Base-by-base conservation (phyloP, 2,888 invertebrate species). In the Polydrusus pterygomalis region DNA sequence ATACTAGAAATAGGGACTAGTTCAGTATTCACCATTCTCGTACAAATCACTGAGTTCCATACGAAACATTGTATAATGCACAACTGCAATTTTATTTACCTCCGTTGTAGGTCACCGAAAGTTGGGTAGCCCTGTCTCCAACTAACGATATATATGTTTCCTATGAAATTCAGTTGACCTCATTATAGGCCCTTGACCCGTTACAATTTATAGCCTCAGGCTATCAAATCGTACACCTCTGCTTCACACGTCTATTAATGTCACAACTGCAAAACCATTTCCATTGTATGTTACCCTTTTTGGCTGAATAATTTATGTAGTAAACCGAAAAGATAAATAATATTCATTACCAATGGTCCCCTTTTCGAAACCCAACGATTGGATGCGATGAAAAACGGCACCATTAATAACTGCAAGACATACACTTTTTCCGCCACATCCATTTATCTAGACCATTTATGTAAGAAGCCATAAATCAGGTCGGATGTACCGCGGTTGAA, bases 401-500 rank as follows among this genome's bases (percentile, higher is more conserved):
- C 76, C 78, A 78, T 78, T 78, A 78, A 78, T 78, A 78, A 74
- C 76, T 78, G 74, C 75, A 75, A 78, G 78, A 78, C 78, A 74
- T 75, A 78, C 74, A 78, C 78, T 78, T 78, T 78, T 78, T 78
- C 78, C 78, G 71, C 76, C 74, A 74, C 76, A 77, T 77, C 71
- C 75, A 75, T 75, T 78, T 76, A 73, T 78, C 77, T 68, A 73
- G 63, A 71, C 71, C 78, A 71, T 78, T 77, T 78, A 78, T 77
- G 71, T 78, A 78, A 78, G 78, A 76, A 76, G 78, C 72, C 18
- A 77, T 78, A 78, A 78, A 78, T 78, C 78, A 78, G 78, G 47
- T 40, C 45, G 77, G 70, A 74, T 76, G 70, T 67, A 62, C 47
- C 20, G 68, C 62, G 65, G 67, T 34, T 25, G 25, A 58, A 54